Base-by-base conservation (phyloP, 2,888 invertebrate species). In the Lacanobia oleracea region DNA sequence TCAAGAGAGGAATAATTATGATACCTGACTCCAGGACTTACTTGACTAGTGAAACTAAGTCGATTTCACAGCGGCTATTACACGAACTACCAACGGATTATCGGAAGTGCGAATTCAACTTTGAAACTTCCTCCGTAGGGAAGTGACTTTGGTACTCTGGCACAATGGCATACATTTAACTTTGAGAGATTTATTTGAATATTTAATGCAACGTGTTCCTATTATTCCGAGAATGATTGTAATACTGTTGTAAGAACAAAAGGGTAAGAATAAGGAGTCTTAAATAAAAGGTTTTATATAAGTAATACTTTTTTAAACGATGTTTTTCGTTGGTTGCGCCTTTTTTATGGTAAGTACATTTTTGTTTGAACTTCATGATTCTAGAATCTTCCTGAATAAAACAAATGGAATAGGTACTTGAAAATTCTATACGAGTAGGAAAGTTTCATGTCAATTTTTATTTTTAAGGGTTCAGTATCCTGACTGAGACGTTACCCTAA, bases 151-250 rank as follows among this genome's bases (percentile, higher is more conserved):
- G 54, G 57, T 61, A 57, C 73, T 69, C 56, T 37, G 27, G 57
- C 43, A 81, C 72, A 73, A 82, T 73, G 78, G 82, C 82, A 73
- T 69, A 82, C 69, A 80, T 78, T 80, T 70, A 70, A 78, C 67
- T 82, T 74, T 59, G 18, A 73, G 27, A 73, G 66, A 77, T 76
- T 78, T 81, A 78, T 66, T 81, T 78, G 37, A 80, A 67, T 82
- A 64, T 68, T 73, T 77, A 79, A 79, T 77, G 57, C 40, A 59
- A 61, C 75, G 27, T 80, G n/a, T 60, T 56, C 23, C 18, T 64
- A 16, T 76, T 61, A 60, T 56, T 40, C 27, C 12, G 37, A 12
- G 7, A 48, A 54, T 18, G 45, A 48, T 63, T 43, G 54, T 79
- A 72, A 76, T 61, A 72, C 65, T 56, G 54, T 61, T 79, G 53